These are phyloP conservation scores for Brassicogethes aeneus DNA, from an alignment of 2,888 invertebrate genomes.

Conservation along the genomic window DNA sequence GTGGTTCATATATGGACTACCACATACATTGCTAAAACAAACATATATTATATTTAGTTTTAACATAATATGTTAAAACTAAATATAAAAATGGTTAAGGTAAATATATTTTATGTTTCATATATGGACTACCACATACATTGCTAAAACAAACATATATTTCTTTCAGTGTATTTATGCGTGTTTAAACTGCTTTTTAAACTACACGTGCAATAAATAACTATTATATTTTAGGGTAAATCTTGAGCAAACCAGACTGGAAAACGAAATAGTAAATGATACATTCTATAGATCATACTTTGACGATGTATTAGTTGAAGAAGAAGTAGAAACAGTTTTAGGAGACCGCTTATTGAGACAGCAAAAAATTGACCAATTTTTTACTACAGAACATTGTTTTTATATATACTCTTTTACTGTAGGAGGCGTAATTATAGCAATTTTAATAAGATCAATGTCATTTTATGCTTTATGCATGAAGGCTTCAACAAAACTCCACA, in stretches of 20 bases:
- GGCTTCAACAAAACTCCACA: conserved; percentile 49
- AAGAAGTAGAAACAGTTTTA: conserved; percentile 13
- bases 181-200: neutral
- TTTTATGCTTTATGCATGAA: conserved; percentile 46
- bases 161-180: too few species aligned
- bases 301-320: conserved; percentile 18
- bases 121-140: too few species aligned
- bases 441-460: conserved; percentile 40
- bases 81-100: too few species aligned
- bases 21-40: too few species aligned
- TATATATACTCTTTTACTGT: conserved; percentile 25
- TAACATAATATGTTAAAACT: too few species aligned
- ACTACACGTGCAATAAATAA: too few species aligned
- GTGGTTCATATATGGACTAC: too few species aligned
- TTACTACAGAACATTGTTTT: conserved; percentile 22
- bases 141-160: too few species aligned
- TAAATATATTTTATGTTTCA: too few species aligned
- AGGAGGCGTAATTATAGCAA: conserved; percentile 33
- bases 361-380: conserved; percentile 15
- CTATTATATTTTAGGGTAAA: conserved; percentile 30
- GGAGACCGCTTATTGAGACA: neutral
- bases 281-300: conserved; percentile 14
- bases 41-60: too few species aligned
- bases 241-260: conserved; percentile 24
- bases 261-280: conserved; percentile 14